Evolutionary conservation across 2,797 vertebrate genomes (phyloP).

Genomic region (Sebastes matsubarae): DNA sequence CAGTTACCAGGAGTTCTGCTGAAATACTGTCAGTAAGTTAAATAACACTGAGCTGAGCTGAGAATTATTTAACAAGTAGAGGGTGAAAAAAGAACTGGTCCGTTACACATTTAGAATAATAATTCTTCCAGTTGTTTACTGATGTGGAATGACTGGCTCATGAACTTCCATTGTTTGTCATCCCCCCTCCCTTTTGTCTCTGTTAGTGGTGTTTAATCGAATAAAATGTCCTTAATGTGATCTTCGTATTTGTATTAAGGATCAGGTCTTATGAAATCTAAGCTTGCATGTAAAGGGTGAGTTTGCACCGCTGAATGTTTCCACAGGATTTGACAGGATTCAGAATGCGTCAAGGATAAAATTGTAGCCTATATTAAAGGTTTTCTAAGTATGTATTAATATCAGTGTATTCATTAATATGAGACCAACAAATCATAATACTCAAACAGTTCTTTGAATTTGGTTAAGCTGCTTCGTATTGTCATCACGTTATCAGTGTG

Average conservation of each 20-base stretch:
- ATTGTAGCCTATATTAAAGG: neutral
- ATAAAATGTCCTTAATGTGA: neutral
- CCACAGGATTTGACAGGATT: neutral
- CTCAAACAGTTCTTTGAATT: neutral
- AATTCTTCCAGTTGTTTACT: neutral
- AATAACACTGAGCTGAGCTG: neutral
- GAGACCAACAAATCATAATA: neutral
- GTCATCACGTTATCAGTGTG: neutral
- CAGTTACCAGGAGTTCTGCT: neutral
- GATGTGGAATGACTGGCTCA: neutral
- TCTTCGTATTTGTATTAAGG: neutral
- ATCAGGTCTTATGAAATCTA: neutral
- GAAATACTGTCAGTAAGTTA: neutral
- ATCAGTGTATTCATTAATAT: neutral
- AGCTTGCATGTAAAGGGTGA: neutral
- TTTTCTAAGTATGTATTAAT: neutral
- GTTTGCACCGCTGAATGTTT: neutral
- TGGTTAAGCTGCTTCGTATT: slow-evolving; percentile 4
- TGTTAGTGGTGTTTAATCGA: neutral
- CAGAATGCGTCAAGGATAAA: neutral
- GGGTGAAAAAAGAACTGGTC: neutral
- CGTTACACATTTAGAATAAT: neutral
- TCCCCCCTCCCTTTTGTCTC: neutral
- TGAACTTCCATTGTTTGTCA: neutral
- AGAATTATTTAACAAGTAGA: neutral